A percentile compares a stretch with the other conserved stretches of the same genome.
Conservation (phyloP, 2,113 vertebrate genomes). For the Heterotilapia buettikoferi region DNA sequence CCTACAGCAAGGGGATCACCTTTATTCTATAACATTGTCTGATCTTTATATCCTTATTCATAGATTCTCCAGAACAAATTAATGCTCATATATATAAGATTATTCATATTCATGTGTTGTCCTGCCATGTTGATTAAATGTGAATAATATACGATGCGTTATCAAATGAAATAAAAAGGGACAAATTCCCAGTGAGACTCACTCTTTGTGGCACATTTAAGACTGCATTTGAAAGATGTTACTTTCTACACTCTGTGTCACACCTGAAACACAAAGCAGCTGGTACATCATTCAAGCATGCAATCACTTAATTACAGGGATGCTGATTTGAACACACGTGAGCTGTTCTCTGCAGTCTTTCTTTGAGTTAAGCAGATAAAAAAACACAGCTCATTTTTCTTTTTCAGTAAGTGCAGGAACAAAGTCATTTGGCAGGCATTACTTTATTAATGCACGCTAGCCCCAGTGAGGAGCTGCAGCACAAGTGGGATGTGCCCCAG, state of each 20-base stretch:
- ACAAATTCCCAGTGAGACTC: background rate
- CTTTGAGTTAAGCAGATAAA: conserved; percentile 20
- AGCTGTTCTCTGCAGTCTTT: conserved; percentile 14
- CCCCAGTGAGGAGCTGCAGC: background rate
- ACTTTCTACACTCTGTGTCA: conserved; percentile 34
- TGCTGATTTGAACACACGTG: background rate
- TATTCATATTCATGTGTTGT: background rate
- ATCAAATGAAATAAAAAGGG: background rate
- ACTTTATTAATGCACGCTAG: conserved; percentile 27
- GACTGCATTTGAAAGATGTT: conserved; percentile 20
- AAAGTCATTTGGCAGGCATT: conserved; percentile 32
- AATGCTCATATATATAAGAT: background rate
- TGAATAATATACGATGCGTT: background rate
- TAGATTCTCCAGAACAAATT: background rate
- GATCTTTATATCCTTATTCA: background rate
- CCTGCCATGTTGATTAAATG: background rate
- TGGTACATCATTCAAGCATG: conserved; percentile 46
- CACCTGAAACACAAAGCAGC: conserved; percentile 43
- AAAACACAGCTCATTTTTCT: conserved; percentile 16
- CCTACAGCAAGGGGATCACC: background rate
- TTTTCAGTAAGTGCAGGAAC: background rate
- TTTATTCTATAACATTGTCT: background rate
- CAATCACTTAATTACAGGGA: conserved; percentile 21
- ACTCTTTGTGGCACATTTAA: conserved; percentile 3
- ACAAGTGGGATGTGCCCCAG: conserved; percentile 36